phyloP scores from a whole-genome alignment of 2,113 vertebrate genomes.

The Ornithorhynchus anatinus region DNA sequence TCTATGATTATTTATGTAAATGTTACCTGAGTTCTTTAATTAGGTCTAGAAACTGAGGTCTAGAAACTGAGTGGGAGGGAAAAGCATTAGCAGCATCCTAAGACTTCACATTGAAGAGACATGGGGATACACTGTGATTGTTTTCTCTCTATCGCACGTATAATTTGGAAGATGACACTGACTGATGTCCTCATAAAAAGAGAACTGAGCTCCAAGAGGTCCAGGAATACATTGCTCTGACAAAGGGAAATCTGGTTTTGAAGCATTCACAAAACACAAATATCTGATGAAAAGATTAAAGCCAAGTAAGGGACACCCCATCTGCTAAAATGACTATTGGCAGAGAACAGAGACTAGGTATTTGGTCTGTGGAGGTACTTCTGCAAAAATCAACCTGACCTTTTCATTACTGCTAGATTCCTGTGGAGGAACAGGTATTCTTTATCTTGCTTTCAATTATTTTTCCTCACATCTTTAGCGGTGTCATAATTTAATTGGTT shows the following conservation, averaged over 20 bases:
- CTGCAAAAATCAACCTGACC: slow-evolving; percentile 9
- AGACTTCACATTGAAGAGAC: neutral
- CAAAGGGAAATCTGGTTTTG: slow-evolving; percentile 14
- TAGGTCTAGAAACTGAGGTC: slow-evolving; percentile 20
- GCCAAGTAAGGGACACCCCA: neutral
- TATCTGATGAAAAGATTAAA: slow-evolving; percentile 13
- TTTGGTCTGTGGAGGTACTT: neutral
- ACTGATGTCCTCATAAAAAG: neutral
- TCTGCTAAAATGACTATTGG: slow-evolving; percentile 29
- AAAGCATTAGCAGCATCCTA: neutral
- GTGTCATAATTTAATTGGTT: slow-evolving; percentile 41
- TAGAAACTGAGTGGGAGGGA: neutral
- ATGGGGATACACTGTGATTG: slow-evolving; percentile 13
- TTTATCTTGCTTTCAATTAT: neutral
- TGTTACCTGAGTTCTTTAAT: slow-evolving; percentile 3
- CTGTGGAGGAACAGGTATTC: neutral
- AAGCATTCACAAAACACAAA: neutral
- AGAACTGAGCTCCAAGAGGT: neutral
- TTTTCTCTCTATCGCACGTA: neutral
- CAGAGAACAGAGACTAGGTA: neutral
- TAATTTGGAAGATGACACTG: slow-evolving; percentile 8
- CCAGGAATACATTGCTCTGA: slow-evolving; percentile 5
- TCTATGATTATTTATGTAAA: slow-evolving; percentile 12
- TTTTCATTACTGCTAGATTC: slow-evolving; percentile 20
- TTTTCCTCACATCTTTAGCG: slow-evolving; percentile 18